These are phyloP conservation scores for Bostrychus sinensis DNA, from an alignment of 2,113 vertebrate genomes.

Conservation along the genomic window DNA sequence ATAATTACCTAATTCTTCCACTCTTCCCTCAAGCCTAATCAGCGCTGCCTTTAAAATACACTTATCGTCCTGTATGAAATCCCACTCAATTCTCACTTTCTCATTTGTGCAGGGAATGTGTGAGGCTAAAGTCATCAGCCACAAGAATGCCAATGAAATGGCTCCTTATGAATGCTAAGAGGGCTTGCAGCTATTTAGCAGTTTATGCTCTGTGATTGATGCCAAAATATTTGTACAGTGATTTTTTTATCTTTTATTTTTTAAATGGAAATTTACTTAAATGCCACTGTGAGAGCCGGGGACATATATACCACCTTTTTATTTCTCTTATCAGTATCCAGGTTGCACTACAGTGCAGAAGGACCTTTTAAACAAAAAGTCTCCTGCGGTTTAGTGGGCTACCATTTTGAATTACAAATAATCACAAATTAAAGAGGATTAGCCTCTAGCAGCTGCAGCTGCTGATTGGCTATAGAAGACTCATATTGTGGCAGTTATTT, in stretches of 20 bases:
- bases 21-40: constrained; percentile 57
- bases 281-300: constrained; percentile 54
- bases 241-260: too few relatives aligned
- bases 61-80: constrained; percentile 58
- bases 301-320: constrained; percentile 52
- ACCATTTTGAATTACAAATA: constrained; percentile 69
- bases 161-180: constrained; percentile 54
- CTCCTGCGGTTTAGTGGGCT: constrained; percentile 62
- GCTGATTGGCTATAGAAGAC: constrained; percentile 55
- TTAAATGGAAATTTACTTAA: constrained; percentile 68
- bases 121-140: constrained; percentile 62
- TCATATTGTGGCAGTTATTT: constrained; percentile 63
- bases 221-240: constrained; percentile 67
- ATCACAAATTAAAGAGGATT: constrained; percentile 73
- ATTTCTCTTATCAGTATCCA: constrained; percentile 51
- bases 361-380: constrained; percentile 62
- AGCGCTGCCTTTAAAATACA: constrained; percentile 68
- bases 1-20: constrained; percentile 63
- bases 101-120: constrained; percentile 57
- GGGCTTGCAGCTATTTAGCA: constrained; percentile 64
- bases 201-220: constrained; percentile 60
- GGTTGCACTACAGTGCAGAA: constrained; percentile 52
- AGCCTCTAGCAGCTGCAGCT: constrained; percentile 56
- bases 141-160: constrained; percentile 63
- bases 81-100: constrained; percentile 63